These are phyloP conservation scores for Pantherophis vulpinus DNA, from an alignment of 2,797 vertebrate genomes.

Conservation along the genomic window DNA sequence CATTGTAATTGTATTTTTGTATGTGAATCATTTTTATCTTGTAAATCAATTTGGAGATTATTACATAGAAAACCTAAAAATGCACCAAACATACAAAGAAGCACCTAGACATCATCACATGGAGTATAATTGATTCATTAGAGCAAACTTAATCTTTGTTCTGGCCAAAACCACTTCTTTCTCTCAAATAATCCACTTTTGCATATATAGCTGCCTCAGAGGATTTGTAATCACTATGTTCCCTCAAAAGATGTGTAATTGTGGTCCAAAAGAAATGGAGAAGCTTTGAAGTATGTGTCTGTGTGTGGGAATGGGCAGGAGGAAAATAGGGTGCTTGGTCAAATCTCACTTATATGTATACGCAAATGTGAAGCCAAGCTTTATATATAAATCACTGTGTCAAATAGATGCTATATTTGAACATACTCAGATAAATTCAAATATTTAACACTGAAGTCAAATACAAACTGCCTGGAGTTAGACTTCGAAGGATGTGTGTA, in stretches of 20 bases:
- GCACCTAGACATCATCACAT: background rate
- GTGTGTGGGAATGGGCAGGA: background rate
- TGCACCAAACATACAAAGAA: background rate
- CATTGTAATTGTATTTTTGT: background rate
- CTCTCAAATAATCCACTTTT: background rate
- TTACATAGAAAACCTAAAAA: background rate
- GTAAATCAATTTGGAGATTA: background rate
- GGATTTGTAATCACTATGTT: background rate
- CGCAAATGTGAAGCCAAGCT: background rate
- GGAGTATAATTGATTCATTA: background rate
- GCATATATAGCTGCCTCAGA: background rate
- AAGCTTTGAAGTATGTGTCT: background rate
- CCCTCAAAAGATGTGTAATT: background rate
- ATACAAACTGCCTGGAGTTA: background rate
- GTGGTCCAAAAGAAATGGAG: background rate
- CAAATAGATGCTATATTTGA: background rate
- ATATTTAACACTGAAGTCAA: background rate
- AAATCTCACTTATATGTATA: background rate
- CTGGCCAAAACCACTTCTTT: background rate
- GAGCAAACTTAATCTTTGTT: background rate
- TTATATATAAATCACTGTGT: background rate
- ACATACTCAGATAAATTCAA: background rate
- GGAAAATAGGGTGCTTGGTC: background rate
- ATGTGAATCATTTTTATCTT: background rate
- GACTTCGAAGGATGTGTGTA: background rate